Evolutionary conservation across 2,797 vertebrate genomes (phyloP).

Genomic region (Lates japonicus): DNA sequence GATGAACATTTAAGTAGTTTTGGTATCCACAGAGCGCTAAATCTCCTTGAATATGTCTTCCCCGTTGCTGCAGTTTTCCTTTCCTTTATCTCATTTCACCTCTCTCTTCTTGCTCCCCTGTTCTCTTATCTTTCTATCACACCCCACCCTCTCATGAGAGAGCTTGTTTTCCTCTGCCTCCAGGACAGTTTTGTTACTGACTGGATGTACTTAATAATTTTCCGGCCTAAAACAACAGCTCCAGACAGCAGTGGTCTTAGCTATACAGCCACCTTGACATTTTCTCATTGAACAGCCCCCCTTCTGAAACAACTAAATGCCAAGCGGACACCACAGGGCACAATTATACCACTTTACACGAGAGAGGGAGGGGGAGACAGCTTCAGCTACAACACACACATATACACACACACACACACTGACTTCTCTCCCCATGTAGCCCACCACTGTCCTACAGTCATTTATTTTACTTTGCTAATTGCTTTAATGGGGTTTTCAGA

Average conservation of each 20-base stretch:
- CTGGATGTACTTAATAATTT: conserved; percentile 54
- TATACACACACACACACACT: conserved; percentile 29
- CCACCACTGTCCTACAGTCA: conserved; percentile 58
- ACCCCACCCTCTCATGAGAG: conserved; percentile 16
- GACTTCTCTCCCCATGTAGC: conserved; percentile 29
- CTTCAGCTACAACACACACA: conserved; percentile 25
- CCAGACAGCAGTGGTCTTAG: conserved; percentile 46
- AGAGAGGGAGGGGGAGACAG: conserved; percentile 16
- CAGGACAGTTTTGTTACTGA: conserved; percentile 39
- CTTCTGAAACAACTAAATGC: conserved; percentile 76
- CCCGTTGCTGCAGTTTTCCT: conserved; percentile 4
- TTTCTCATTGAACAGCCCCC: conserved; percentile 69
- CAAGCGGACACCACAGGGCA: conserved; percentile 78
- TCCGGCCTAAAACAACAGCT: conserved; percentile 48
- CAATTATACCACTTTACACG: conserved; percentile 79
- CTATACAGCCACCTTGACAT: conserved; percentile 72
- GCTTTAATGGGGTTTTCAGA: conserved; percentile 70
- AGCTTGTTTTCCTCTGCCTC: conserved; percentile 41
- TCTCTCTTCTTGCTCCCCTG: conserved; percentile 15
- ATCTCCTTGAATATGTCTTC: conserved; percentile 52
- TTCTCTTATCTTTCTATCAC: conserved; percentile 20
- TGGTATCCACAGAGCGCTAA: conserved; percentile 37
- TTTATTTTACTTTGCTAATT: conserved; percentile 77
- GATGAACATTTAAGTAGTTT: conserved; percentile 55
- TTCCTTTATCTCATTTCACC: conserved; percentile 31